Percentiles rank a stretch among this genome's conserved stretches.
Conservation (phyloP, 2,888 invertebrate genomes). For the Phasia obesa region DNA sequence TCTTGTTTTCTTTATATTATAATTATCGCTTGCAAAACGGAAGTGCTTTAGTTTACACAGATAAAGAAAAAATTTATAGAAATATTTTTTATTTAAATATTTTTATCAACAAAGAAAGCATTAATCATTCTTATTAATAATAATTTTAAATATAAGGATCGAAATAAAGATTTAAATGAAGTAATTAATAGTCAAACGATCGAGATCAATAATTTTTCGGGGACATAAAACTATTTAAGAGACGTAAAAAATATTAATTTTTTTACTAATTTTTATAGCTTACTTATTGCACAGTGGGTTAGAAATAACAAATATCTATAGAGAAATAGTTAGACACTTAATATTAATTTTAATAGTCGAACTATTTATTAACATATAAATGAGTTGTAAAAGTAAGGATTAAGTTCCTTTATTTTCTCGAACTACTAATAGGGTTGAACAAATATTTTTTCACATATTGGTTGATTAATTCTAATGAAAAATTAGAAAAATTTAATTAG, state of each 20-base stretch:
- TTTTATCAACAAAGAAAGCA: conserved; percentile 12
- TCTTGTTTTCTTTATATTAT: conserved; percentile 60
- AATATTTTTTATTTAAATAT: conserved; percentile 66
- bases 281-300: too few species aligned
- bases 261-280: too few species aligned
- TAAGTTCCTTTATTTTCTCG: too few species aligned
- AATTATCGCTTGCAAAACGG: conserved; percentile 57
- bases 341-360: too few species aligned
- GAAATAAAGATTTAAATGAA: conserved; percentile 6
- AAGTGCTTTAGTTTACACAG: conserved; percentile 65
- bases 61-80: conserved; percentile 66
- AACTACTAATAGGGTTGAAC: too few species aligned
- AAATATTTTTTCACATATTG: too few species aligned
- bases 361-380: too few species aligned
- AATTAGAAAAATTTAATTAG: too few species aligned
- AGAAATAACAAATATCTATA: too few species aligned
- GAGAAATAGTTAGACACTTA: too few species aligned
- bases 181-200: conserved; percentile 1
- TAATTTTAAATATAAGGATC: conserved; percentile 47
- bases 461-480: too few species aligned
- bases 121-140: conserved; percentile 60
- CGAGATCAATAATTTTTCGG: background rate
- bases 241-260: background rate
- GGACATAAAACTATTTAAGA: background rate
- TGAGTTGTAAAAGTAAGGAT: too few species aligned